phyloP scores from a whole-genome alignment of 1,140 invertebrate species.

The Brachionus angularis region DNA sequence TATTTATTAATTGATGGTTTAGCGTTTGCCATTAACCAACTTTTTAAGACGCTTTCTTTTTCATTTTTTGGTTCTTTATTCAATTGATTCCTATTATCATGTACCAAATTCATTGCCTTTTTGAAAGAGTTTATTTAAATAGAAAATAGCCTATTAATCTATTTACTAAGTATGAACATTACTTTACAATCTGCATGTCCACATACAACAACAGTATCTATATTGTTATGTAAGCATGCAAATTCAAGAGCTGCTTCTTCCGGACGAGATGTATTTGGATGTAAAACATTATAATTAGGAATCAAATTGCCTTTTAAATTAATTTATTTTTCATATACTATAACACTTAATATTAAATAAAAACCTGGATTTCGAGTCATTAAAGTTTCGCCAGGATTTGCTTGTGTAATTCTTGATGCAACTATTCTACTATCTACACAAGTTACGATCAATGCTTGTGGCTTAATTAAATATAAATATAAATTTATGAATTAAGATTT shows the following conservation, averaged over 20 bases:
- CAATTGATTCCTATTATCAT: slow-evolving; percentile 22
- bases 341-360: no score
- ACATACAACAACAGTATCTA: slow-evolving; percentile 86
- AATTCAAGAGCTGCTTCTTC: slow-evolving; percentile 90
- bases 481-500: neutral
- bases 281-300: slow-evolving; percentile 48
- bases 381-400: slow-evolving; percentile 93
- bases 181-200: slow-evolving; percentile 93
- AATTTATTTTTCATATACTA: neutral
- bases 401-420: slow-evolving; percentile 87
- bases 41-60: slow-evolving; percentile 66
- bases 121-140: no score
- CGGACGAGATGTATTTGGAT: slow-evolving; percentile 62
- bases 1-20: slow-evolving; percentile 75
- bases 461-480: no score
- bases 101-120: slow-evolving; percentile 28
- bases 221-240: slow-evolving; percentile 84
- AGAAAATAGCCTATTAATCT: no score
- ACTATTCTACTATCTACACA: slow-evolving; percentile 96
- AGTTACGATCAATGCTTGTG: slow-evolving; percentile 89
- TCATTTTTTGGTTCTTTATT: slow-evolving; percentile 1
- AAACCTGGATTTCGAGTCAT: slow-evolving; percentile 85
- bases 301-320: slow-evolving; percentile 50
- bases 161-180: no score
- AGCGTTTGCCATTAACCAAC: slow-evolving; percentile 84